phyloP scores from a whole-genome alignment of 1,140 invertebrate genomes.

The Colletes latitarsis region DNA sequence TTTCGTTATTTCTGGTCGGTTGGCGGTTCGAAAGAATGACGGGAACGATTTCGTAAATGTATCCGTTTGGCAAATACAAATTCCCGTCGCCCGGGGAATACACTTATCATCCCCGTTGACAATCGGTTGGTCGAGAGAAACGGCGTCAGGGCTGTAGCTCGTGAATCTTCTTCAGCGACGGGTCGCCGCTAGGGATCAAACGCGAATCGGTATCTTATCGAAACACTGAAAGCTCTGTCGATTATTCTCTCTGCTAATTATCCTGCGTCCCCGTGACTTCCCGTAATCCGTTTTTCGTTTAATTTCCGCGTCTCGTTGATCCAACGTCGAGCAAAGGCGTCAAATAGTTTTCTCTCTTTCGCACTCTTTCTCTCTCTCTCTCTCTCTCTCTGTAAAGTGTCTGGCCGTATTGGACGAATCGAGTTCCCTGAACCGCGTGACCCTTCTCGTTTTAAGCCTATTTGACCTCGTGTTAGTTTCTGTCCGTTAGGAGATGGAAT shows the following conservation, averaged over 20 bases:
- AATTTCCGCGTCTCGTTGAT: too few species aligned
- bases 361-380: not conserved
- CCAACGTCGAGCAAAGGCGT: too few species aligned
- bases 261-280: not conserved
- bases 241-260: constrained; percentile 50
- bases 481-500: constrained; percentile 12
- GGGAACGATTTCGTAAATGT: constrained; percentile 28
- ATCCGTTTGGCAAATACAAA: constrained; percentile 41
- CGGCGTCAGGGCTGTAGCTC: constrained; percentile 24
- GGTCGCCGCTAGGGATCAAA: constrained; percentile 6
- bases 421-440: constrained; percentile 25
- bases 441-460: not conserved
- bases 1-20: too few species aligned
- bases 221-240: constrained; percentile 58
- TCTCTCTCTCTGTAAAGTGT: not conserved
- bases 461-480: not conserved
- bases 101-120: constrained; percentile 37
- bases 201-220: constrained; percentile 34
- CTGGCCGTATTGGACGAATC: constrained; percentile 23
- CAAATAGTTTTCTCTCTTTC: not conserved
- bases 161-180: constrained; percentile 21
- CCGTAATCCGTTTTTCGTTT: too few species aligned
- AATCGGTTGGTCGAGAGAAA: constrained; percentile 21
- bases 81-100: constrained; percentile 23
- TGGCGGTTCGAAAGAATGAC: constrained; percentile 13